phyloP scores from a whole-genome alignment of 2,113 vertebrate species.

The Albula goreensis region DNA sequence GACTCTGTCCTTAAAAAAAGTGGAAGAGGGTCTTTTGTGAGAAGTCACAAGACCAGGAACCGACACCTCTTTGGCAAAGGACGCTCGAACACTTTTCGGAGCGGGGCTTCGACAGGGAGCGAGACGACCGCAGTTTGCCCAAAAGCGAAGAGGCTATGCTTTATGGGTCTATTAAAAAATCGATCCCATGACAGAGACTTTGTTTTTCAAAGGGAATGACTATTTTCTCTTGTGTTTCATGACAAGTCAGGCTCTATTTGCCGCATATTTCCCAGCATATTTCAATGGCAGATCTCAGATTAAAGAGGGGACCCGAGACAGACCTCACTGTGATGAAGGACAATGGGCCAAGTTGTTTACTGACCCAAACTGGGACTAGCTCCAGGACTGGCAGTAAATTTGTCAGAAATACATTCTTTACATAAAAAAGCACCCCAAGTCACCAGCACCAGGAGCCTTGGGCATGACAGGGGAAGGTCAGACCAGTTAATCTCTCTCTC shows the following conservation, averaged over 20 bases:
- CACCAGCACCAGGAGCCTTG: background rate
- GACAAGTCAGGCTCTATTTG: slow-evolving; percentile 36
- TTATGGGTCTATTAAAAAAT: slow-evolving; percentile 27
- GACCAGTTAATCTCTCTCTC: background rate
- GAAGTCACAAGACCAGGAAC: slow-evolving; percentile 32
- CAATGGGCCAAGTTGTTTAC: slow-evolving; percentile 37
- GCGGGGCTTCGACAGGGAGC: background rate
- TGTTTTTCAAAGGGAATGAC: slow-evolving; percentile 2
- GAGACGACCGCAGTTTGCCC: slow-evolving; percentile 5
- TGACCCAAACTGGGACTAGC: slow-evolving; percentile 8
- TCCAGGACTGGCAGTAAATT: slow-evolving; percentile 9
- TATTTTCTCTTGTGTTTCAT: slow-evolving; percentile 16
- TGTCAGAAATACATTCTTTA: slow-evolving; percentile 2
- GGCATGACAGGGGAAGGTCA: background rate
- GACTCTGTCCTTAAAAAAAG: background rate
- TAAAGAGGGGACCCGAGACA: slow-evolving; percentile 32
- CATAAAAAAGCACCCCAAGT: background rate
- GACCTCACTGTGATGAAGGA: slow-evolving; percentile 16
- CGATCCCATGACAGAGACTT: slow-evolving; percentile 7
- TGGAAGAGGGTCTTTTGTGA: slow-evolving; percentile 1
- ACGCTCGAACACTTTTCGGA: slow-evolving; percentile 9
- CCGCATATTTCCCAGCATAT: slow-evolving; percentile 24
- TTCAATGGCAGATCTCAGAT: slow-evolving; percentile 33
- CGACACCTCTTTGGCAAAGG: background rate
- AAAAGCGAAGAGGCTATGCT: slow-evolving; percentile 22